Percentiles rank a stretch among this genome's conserved stretches.
phyloP scores from a whole-genome alignment of 2,888 invertebrate genomes.

The Drosophila heteroneura region DNA sequence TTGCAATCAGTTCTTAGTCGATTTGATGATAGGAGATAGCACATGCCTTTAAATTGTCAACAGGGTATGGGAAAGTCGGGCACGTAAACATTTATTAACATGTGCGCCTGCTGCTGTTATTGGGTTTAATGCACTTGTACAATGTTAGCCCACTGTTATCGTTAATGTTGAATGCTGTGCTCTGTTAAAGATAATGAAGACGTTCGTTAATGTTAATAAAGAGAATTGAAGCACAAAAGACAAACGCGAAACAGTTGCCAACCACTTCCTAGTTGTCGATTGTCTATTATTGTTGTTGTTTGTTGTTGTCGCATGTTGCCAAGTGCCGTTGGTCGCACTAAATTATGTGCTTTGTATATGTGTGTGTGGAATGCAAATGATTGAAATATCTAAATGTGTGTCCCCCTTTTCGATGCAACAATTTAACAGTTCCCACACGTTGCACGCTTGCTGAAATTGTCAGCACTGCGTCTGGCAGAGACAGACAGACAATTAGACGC shows the following conservation, averaged over 20 bases:
- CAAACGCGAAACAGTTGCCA: constrained; percentile 52
- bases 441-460: constrained; percentile 43
- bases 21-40: neutral
- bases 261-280: constrained; percentile 49
- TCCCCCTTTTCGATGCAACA: constrained; percentile 68
- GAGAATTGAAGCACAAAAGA: constrained; percentile 40
- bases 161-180: constrained; percentile 19
- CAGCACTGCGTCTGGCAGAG: constrained; percentile 8
- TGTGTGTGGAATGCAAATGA: constrained; percentile 64
- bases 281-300: constrained; percentile 36
- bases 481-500: constrained; percentile 10
- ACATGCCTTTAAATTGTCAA: neutral
- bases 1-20: neutral
- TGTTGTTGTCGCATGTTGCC: constrained; percentile 49
- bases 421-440: constrained; percentile 74
- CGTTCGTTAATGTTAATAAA: constrained; percentile 43
- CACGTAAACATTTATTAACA: neutral
- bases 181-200: constrained; percentile 45
- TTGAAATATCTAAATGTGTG: constrained; percentile 57
- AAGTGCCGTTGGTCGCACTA: constrained; percentile 69
- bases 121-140: constrained; percentile 69
- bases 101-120: constrained; percentile 9
- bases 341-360: constrained; percentile 54
- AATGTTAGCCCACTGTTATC: constrained; percentile 38
- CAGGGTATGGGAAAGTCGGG: constrained; percentile 21